These are phyloP conservation scores for Nasonovia ribisnigri DNA, from an alignment of 2,888 invertebrate genomes.

Conservation along the genomic window DNA sequence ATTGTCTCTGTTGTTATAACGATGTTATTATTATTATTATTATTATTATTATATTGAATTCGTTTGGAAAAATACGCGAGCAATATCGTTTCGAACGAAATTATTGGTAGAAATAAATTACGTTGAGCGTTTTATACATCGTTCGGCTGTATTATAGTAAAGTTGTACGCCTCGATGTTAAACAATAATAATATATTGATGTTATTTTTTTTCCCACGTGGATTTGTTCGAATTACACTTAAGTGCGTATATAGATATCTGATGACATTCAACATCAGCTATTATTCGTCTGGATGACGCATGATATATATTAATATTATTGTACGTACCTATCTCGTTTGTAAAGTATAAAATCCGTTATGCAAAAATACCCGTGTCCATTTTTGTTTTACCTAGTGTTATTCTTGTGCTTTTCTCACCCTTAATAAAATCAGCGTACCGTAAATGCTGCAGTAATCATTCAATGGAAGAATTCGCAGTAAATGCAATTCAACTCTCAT, in stretches of 20 bases:
- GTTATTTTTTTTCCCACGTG: not conserved
- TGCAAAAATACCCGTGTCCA: not conserved
- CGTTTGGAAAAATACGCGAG: not conserved
- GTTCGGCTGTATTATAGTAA: not conserved
- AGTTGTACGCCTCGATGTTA: not conserved
- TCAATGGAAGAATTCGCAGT: conserved; percentile 5
- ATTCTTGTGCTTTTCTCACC: not conserved
- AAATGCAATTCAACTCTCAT: not conserved
- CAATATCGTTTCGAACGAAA: not conserved
- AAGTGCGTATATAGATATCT: not conserved
- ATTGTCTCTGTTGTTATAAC: not conserved
- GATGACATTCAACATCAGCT: not conserved
- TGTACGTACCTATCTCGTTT: not conserved
- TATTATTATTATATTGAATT: not conserved
- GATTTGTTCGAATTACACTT: not conserved
- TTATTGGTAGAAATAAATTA: not conserved
- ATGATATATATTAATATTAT: not conserved
- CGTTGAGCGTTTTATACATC: not conserved
- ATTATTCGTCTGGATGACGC: not conserved
- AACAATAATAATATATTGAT: not conserved
- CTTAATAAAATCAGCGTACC: not conserved
- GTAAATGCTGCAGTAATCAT: not conserved
- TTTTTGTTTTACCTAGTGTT: not conserved
- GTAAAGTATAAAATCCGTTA: not conserved
- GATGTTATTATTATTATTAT: not conserved